Percentiles rank a stretch among this genome's conserved stretches.
phyloP scores from a whole-genome alignment of 2,797 vertebrate species.

The Antennarius maculatus region DNA sequence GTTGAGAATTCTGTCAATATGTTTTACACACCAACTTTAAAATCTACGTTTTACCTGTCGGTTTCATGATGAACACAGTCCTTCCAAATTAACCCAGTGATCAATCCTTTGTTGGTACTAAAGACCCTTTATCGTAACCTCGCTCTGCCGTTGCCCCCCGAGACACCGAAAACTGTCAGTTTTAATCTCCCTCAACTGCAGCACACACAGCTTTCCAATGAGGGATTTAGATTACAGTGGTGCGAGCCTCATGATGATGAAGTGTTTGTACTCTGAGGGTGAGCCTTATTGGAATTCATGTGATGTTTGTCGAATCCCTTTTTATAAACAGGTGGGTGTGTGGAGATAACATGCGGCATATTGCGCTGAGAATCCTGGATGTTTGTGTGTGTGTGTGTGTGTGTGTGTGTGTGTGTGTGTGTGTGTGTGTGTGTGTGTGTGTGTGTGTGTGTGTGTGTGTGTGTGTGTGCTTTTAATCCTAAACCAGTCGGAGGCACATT shows the following conservation, averaged over 20 bases:
- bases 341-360: conserved; percentile 70
- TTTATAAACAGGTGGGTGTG: conserved; percentile 79
- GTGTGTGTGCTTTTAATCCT: conserved; percentile 28
- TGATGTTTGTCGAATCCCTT: conserved; percentile 75
- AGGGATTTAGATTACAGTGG: conserved; percentile 77
- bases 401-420: neutral
- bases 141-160: conserved; percentile 40
- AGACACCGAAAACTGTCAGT: conserved; percentile 62
- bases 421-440: neutral
- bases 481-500: conserved; percentile 63
- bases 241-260: conserved; percentile 59
- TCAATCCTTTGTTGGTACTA: conserved; percentile 47
- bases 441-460: neutral
- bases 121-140: conserved; percentile 60
- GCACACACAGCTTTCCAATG: conserved; percentile 60
- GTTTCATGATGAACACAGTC: conserved; percentile 26
- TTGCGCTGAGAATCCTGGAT: conserved; percentile 54
- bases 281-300: conserved; percentile 78
- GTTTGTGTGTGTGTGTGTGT: conserved; percentile 1
- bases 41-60: conserved; percentile 45
- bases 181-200: conserved; percentile 65
- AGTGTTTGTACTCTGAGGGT: conserved; percentile 63
- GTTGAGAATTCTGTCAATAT: conserved; percentile 11
- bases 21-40: conserved; percentile 6
- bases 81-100: conserved; percentile 60